A percentile compares a stretch with the other conserved stretches of the same genome.
Evolutionary conservation across 2,888 invertebrate genomes (phyloP).

Genomic region (Drosophila macrothrix): DNA sequence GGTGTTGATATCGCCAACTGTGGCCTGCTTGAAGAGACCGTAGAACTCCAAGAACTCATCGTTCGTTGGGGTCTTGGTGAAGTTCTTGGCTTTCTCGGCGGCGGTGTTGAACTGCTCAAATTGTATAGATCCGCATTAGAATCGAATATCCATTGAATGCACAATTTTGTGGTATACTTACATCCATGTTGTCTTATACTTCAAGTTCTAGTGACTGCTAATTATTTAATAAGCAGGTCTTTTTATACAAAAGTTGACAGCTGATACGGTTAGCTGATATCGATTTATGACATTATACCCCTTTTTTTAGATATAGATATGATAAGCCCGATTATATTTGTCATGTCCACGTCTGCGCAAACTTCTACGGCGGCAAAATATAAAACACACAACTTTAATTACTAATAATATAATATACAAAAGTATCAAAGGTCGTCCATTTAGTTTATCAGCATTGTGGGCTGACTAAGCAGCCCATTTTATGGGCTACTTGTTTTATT

Average conservation of each 20-base stretch:
- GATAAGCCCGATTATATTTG: constrained; percentile 40
- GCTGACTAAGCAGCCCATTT: constrained; percentile 30
- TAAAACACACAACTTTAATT: constrained; percentile 42
- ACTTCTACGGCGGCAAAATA: constrained; percentile 28
- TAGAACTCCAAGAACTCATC: constrained; percentile 93
- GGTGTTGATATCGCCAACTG: constrained; percentile 91
- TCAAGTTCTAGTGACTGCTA: constrained; percentile 44
- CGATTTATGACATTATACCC: constrained; percentile 34
- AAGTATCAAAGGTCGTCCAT: constrained; percentile 42
- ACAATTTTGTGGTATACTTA: constrained; percentile 41
- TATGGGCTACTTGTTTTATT: not conserved
- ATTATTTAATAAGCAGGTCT: constrained; percentile 1
- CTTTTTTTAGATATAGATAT: constrained; percentile 41
- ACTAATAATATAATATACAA: constrained; percentile 15
- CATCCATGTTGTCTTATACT: constrained; percentile 62
- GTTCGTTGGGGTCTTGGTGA: constrained; percentile 92
- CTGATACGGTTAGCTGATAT: constrained; percentile 51
- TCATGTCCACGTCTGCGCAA: constrained; percentile 15
- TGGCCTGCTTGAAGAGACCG: constrained; percentile 93
- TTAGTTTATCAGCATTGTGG: constrained; percentile 18
- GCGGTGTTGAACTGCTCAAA: constrained; percentile 89
- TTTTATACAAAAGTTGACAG: constrained; percentile 40
- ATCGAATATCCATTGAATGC: not conserved
- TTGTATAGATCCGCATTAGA: not conserved
- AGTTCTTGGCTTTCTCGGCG: constrained; percentile 90